Base-by-base conservation (phyloP, 2,113 vertebrate genomes). In the Coreoperca whiteheadi region DNA sequence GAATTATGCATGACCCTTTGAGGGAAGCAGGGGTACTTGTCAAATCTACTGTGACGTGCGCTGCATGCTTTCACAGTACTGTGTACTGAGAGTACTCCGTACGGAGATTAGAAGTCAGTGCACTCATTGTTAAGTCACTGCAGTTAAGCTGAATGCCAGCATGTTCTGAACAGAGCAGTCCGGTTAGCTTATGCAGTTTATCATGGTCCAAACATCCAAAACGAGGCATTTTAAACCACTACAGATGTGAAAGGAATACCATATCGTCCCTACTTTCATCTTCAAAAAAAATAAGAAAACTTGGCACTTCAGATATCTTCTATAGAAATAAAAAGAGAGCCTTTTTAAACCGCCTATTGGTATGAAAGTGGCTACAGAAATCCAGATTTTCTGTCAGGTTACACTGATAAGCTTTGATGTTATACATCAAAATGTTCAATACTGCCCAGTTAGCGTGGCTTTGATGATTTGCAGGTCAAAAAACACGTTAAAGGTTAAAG, bases 1-100 rank as follows among this genome's bases (percentile, higher is more conserved):
- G 66, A 84, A 86, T 90, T 77, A 90, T 84, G 51, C 75, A 88
- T 84, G 74, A 84, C 54, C 51, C 77, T 32, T 8, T 2, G 34
- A 32, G 67, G 61, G 34, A 41, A 68, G 69, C 46, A 20, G 63
- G 71, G 70, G 56, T 46, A 79, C 84, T 70, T 79, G 75, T 90
- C 77, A 79, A 57, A 34, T 73, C 43, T 59, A 1, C 59, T 65
- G 83, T 77, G 12, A 25, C n/a, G 23, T 70, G 73, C 32, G 34
- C 30, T 3, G 83, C 69, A 2, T n/a, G 66, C 64, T 79, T 66
- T 30, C 1, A 74, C 43, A 32, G 32, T 3, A 0, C 64, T 46
- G n/a, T 28, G n/a, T n/a, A n/a, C n/a, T n/a, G n/a, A n/a, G n/a
- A n/a, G n/a, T n/a, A n/a, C n/a, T n/a, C n/a, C n/a, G n/a, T n/a